phyloP scores from a whole-genome alignment of 2,797 vertebrate species.

The Trachops cirrhosus region DNA sequence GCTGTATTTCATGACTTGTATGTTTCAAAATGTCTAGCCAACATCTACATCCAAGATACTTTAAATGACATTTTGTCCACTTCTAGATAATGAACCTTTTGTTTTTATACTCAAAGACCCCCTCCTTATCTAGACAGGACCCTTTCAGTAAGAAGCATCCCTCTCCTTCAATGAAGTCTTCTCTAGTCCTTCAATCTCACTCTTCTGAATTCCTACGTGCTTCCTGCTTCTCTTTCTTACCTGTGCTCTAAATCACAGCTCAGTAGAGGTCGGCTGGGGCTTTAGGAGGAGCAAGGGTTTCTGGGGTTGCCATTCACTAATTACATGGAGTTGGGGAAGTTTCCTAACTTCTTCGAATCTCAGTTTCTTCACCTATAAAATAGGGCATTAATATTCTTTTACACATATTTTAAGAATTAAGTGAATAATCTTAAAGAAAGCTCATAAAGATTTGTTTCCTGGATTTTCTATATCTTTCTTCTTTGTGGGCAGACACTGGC shows the following conservation, averaged over 20 bases:
- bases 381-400: background rate
- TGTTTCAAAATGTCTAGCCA: constrained; percentile 11
- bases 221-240: background rate
- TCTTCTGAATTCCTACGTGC: background rate
- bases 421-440: background rate
- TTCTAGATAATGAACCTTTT: background rate
- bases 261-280: background rate
- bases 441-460: background rate
- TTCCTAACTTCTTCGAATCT: background rate
- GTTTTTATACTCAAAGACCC: background rate
- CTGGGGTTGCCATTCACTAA: background rate
- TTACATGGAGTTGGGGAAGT: background rate
- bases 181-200: background rate
- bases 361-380: background rate
- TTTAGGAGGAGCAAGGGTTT: background rate
- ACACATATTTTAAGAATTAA: background rate
- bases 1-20: background rate
- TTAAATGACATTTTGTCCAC: background rate
- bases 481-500: background rate
- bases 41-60: constrained; percentile 4
- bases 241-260: background rate
- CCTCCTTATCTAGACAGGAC: background rate
- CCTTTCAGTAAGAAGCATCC: background rate
- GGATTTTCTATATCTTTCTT: background rate
- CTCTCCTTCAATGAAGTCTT: background rate